Evolutionary conservation across 2,888 invertebrate species (phyloP), one percentile per base, ranked within the genome.

Genomic region (Salpingus planirostris): DNA sequence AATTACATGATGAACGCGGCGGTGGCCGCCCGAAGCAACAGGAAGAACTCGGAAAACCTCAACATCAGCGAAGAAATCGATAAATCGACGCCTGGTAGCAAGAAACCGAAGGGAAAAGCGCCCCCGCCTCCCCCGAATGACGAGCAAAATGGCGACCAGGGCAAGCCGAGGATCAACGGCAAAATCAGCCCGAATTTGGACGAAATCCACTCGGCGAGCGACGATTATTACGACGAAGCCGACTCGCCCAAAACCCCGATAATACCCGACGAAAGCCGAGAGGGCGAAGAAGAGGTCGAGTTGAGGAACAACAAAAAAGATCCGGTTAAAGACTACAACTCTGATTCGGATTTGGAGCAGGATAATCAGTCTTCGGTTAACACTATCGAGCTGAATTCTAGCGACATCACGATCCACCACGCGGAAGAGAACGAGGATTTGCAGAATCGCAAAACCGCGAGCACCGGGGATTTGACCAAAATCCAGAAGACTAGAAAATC

Each of bases 391-490:
- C 60, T 83, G 12, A 81, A 82, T 52, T 73, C 81, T 2, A 76
- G 80, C 38, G 81, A 83, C 47, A 79, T 83, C 31, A 82, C 81
- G 3, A 76, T 82, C 22, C 82, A 83, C 51, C 79, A 80, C 54
- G 75, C 76, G 7, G 76, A 78, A 21, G 64, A 64, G 24, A 64
- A 70, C 24, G 74, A 74, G 32, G 68, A 73, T 44, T 76, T 76
- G 28, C 76, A 76, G 52, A 70, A 68, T 34, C 66, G 85, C 11
- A 82, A 80, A 64, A 84, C 86, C 2, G 80, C 85, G 1, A 86
- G 85, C 21, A 68, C 86, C 2, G 86, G 85, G 1, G 86, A 87
- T 60, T 64, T 87, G 28, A 83, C 84, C 0, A 76, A 78, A 54
- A 78, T 85, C 39, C 69, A 73, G 31, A 64, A 67, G 21, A 68